Base-by-base conservation (phyloP, 2,113 vertebrate species). In the Pseudorhombus dupliciocellatus region DNA sequence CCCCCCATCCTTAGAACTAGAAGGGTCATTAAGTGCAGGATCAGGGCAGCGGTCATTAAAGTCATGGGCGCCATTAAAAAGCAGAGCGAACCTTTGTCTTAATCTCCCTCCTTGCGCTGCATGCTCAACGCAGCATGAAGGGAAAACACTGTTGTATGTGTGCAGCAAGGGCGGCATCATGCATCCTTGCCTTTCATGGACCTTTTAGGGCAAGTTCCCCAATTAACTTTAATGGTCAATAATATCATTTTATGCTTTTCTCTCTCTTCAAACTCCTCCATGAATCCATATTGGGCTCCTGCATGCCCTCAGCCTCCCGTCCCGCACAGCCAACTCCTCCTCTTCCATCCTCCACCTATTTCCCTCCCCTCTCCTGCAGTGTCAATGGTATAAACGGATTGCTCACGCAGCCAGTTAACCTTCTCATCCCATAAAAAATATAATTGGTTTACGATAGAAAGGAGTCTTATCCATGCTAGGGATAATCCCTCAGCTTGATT, bases 401-500 rank as follows among this genome's bases (percentile, higher is more conserved):
- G 91, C 90, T 92, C 91, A 80, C 76, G 64, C 83, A 80, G 84
- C 86, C 88, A 85, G 88, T 95, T 97, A 96, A 95, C 93, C 93
- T 96, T 96, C 94, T 93, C 94, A 94, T 95, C 93, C 92, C 88
- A 93, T 92, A 94, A 94, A 93, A 95, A 93, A 90, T 93, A 92
- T 95, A 96, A 97, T 94, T 96, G 95, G 95, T 96, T 96, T 96
- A 97, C 94, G 94, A 94, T 92, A 94, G 94, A 93, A 93, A 93
- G 87, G 74, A 86, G 94, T 89, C 89, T 91, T 93, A 93, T 93
- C 73, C 79, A 79, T 90, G 90, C 92, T 89, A 75, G 83, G 94
- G 94, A 96, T 97, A 97, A 97, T 97, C 96, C 95, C 91, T 94
- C 93, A 78, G 91, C 93, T 95, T 97, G 96, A 98, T 97, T 96